phyloP scores from a whole-genome alignment of 2,113 vertebrate genomes.

The Periophthalmus modestus region DNA sequence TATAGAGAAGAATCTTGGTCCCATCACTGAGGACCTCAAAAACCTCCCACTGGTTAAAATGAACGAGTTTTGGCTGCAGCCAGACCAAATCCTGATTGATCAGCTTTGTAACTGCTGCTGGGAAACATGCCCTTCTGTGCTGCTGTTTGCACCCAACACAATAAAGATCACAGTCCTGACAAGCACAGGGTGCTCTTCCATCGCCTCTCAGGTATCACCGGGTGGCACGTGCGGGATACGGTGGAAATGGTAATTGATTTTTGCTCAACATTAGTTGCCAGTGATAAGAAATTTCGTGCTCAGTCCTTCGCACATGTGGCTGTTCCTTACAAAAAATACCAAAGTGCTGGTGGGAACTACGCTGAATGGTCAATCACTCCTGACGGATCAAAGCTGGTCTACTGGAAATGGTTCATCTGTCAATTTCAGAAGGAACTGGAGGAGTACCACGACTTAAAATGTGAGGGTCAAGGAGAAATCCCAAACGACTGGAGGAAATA shows the following conservation, averaged over 20 bases:
- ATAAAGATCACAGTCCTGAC: constrained; percentile 28
- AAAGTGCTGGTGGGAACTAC: constrained; percentile 38
- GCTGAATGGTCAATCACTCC: constrained; percentile 67
- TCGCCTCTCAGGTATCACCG: constrained; percentile 26
- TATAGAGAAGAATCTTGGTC: neutral
- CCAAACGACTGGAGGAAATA: constrained; percentile 4
- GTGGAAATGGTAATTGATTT: neutral
- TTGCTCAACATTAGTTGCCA: constrained; percentile 58
- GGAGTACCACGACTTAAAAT: neutral
- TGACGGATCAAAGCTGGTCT: constrained; percentile 59
- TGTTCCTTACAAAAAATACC: constrained; percentile 54
- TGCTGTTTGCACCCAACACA: constrained; percentile 66
- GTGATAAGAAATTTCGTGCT: fast-evolving
- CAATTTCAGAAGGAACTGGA: constrained; percentile 71
- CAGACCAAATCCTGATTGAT: constrained; percentile 50
- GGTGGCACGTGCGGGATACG: neutral
- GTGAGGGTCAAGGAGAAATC: neutral
- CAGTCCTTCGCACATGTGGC: fast-evolving
- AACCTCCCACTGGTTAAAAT: neutral
- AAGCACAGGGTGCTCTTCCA: constrained; percentile 55
- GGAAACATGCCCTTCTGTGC: constrained; percentile 65
- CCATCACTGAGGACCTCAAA: fast-evolving
- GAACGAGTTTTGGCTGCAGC: neutral
- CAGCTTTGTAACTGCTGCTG: constrained; percentile 68
- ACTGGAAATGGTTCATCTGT: constrained; percentile 82